Base-by-base conservation (phyloP, 2,888 invertebrate species). In the Macrosoma leucophasiata region DNA sequence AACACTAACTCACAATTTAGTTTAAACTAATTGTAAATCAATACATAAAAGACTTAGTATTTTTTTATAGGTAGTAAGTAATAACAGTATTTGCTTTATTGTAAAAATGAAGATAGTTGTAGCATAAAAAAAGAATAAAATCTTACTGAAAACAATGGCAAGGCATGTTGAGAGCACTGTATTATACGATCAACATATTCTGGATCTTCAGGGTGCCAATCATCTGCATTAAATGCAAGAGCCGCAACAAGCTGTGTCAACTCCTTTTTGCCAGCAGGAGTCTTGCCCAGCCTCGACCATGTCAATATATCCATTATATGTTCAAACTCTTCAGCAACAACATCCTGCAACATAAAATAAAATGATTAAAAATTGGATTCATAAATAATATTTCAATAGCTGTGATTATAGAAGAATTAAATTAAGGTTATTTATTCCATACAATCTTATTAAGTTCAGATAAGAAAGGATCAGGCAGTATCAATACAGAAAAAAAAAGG, bases 311-410 rank as follows among this genome's bases (percentile, higher is more conserved):
- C 91, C 92, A 98, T 94, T 38, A 97, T 89, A 41, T 90, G 88
- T 53, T 94, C 91, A 78, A 97, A 97, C 77, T 98, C 97, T 50
- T 95, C 94, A 17, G 95, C 94, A 8, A 92, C 94, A 14, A 95
- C 93, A 85, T 95, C 95, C 90, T 94, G 59, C 8, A 29, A 49
- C 13, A 45, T 34, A 47, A 32, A 37, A 35, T 46, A 39, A 32
- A 3, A 22, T 30, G 20, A 22, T 20, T 24, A 19, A 6, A 29
- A 23, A n/a, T 17, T 9, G 13, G 9, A 11, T 13, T 9, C 10
- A 15, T 11, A 28, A 28, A 13, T n/a, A n/a, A n/a, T n/a, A n/a
- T n/a, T n/a, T n/a, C n/a, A n/a, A n/a, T n/a, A n/a, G n/a, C n/a
- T n/a, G n/a, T n/a, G n/a, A n/a, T n/a, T n/a, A n/a, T n/a, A n/a